These are phyloP conservation scores for Solen grandis DNA, from an alignment of 1,140 invertebrate species.

Conservation along the genomic window DNA sequence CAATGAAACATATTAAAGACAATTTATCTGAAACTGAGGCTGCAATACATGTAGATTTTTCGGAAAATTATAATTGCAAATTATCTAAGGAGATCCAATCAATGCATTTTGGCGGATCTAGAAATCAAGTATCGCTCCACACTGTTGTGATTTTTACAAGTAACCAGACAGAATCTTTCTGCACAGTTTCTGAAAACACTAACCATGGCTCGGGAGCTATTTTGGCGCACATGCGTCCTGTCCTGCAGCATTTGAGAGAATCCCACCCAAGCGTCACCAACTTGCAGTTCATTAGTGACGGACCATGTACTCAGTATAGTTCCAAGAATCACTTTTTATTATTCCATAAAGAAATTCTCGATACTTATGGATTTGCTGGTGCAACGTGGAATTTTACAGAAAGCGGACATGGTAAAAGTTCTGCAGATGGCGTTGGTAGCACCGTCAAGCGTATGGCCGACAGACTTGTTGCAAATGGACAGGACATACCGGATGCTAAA, in stretches of 20 bases:
- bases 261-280: neutral
- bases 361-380: neutral
- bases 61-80: slow-evolving; percentile 59
- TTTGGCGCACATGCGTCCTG: slow-evolving; percentile 24
- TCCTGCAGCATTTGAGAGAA: neutral
- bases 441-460: slow-evolving; percentile 5
- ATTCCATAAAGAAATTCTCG: neutral
- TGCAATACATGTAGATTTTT: slow-evolving; percentile 40
- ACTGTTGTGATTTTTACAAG: slow-evolving; percentile 44
- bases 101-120: slow-evolving; percentile 54
- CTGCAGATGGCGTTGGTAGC: neutral
- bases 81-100: slow-evolving; percentile 53
- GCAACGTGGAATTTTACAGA: slow-evolving; percentile 1
- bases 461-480: neutral
- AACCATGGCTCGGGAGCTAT: slow-evolving; percentile 48
- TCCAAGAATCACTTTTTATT: neutral
- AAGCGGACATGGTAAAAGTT: neutral
- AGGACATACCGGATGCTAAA: neutral
- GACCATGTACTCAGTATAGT: neutral
- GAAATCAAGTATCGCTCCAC: slow-evolving; percentile 54
- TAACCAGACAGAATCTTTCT: slow-evolving; percentile 16
- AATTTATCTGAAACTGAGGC: neutral
- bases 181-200: slow-evolving; percentile 26
- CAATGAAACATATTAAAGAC: neutral
- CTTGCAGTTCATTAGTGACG: neutral